These are phyloP conservation scores for Calyptomena viridis DNA, from an alignment of 2,113 vertebrate species.

Conservation along the genomic window DNA sequence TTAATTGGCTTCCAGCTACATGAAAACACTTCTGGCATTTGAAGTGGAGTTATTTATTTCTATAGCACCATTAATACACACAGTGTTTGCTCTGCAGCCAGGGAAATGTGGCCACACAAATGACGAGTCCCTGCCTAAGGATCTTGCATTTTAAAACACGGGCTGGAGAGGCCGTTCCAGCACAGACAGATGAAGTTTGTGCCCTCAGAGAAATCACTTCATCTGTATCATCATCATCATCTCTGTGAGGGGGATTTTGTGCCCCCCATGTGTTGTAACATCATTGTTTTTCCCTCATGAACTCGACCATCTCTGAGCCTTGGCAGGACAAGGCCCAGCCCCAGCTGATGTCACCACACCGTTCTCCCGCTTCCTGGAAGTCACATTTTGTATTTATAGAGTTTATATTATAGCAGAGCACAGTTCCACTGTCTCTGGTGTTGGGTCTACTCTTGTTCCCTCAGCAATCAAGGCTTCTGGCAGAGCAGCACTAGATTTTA, in stretches of 20 bases:
- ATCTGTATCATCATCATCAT: background rate
- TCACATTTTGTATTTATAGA: background rate
- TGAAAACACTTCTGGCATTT: background rate
- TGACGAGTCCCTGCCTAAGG: background rate
- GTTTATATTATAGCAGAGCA: background rate
- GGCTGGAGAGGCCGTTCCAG: background rate
- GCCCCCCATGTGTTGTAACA: background rate
- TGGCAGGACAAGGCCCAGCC: background rate
- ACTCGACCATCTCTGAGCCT: background rate
- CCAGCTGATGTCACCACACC: background rate
- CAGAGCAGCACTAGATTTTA: background rate
- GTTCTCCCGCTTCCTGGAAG: background rate
- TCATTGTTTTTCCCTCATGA: background rate
- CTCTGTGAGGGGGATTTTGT: background rate
- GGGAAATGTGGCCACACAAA: background rate
- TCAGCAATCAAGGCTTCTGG: background rate
- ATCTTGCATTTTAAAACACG: background rate
- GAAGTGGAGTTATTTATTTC: background rate
- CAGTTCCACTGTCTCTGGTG: background rate
- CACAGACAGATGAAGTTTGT: background rate
- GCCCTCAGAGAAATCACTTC: background rate
- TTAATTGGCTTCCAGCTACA: constrained; percentile 17
- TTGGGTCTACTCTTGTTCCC: background rate
- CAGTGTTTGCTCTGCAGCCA: background rate
- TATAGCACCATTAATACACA: background rate